phyloP scores from a whole-genome alignment of 2,888 invertebrate species.

The Drosophila maculinotata region DNA sequence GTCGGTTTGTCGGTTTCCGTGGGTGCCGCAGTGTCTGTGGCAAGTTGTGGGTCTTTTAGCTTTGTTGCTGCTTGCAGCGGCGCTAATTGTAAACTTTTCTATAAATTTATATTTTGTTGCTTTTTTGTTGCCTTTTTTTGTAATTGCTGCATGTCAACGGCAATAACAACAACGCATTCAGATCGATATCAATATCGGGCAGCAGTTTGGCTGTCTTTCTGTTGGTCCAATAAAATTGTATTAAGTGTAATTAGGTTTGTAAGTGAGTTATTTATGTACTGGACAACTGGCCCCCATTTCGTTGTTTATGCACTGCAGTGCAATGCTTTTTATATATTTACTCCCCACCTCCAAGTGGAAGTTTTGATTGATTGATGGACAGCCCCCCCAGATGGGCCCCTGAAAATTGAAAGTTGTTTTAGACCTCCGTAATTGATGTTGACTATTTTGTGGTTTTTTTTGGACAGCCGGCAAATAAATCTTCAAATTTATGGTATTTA shows the following conservation, averaged over 20 bases:
- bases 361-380: slow-evolving; percentile 69
- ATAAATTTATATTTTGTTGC: slow-evolving; percentile 42
- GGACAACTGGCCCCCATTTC: no score
- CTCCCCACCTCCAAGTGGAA: not conserved
- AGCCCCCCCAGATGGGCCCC: slow-evolving; percentile 1
- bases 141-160: slow-evolving; percentile 65
- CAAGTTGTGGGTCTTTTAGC: slow-evolving; percentile 7
- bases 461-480: slow-evolving; percentile 21
- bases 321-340: slow-evolving; percentile 27
- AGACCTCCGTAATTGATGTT: slow-evolving; percentile 35
- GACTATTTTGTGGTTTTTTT: slow-evolving; percentile 16
- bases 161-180: slow-evolving; percentile 23
- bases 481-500: slow-evolving; percentile 12
- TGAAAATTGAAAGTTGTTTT: slow-evolving; percentile 54
- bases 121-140: slow-evolving; percentile 47
- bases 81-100: slow-evolving; percentile 71
- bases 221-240: slow-evolving; percentile 71
- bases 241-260: slow-evolving; percentile 70
- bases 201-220: slow-evolving; percentile 39
- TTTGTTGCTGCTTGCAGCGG: slow-evolving; percentile 28
- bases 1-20: slow-evolving; percentile 48
- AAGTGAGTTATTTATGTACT: slow-evolving; percentile 76
- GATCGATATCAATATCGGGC: slow-evolving; percentile 60
- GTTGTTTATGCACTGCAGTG: slow-evolving; percentile 55
- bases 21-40: slow-evolving; percentile 44